Percentiles rank a stretch among this genome's conserved stretches.
These are phyloP conservation scores for Sminthurides aquaticus DNA, from an alignment of 2,888 invertebrate genomes.

Conservation along the genomic window DNA sequence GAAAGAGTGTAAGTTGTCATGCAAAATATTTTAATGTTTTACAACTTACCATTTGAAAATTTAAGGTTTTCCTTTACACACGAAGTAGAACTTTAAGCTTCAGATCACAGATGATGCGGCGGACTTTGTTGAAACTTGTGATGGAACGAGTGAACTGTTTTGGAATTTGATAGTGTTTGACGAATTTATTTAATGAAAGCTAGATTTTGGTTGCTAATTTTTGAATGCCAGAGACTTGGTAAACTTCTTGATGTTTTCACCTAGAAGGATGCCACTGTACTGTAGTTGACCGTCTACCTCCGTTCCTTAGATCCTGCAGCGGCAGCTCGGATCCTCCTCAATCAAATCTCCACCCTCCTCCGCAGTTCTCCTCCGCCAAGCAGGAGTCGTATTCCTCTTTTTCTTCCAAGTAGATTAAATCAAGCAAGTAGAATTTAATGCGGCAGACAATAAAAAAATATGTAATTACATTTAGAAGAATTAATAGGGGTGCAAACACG, in stretches of 20 bases:
- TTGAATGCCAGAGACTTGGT: no score
- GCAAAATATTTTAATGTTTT: no score
- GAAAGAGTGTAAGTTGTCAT: no score
- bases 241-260: background rate
- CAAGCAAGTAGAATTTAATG: background rate
- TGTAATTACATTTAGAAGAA: background rate
- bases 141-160: no score
- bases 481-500: background rate
- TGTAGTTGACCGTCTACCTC: slow-evolving; percentile 3
- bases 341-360: background rate
- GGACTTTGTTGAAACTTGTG: no score
- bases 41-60: background rate
- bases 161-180: no score
- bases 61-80: background rate
- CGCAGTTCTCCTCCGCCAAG: slow-evolving; percentile 3
- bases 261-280: slow-evolving; percentile 5
- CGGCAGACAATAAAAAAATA: background rate
- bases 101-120: background rate
- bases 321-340: slow-evolving; percentile 7
- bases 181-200: no score
- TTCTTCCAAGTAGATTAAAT: background rate
- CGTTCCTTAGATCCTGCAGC: slow-evolving; percentile 3
- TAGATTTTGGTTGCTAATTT: no score
- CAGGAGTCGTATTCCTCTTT: background rate
- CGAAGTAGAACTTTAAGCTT: background rate